phyloP scores from a whole-genome alignment of 2,888 invertebrate species.

The Pseudolycoriella hygida region DNA sequence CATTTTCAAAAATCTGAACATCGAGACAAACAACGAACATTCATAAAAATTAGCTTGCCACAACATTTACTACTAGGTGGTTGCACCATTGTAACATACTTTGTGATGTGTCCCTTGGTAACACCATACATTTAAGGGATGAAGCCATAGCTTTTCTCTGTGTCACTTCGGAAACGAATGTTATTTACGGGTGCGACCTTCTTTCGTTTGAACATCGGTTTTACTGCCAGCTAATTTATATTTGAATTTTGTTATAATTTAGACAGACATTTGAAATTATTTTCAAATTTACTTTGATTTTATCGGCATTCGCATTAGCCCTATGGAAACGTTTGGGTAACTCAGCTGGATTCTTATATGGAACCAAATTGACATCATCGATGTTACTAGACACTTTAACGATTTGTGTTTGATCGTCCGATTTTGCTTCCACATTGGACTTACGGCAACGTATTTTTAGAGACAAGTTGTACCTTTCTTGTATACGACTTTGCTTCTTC shows the following conservation, averaged over 20 bases:
- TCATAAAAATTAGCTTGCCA: no score
- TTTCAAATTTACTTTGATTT: no score
- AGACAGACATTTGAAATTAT: no score
- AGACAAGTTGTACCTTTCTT: slow-evolving; percentile 1
- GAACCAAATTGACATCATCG: background rate
- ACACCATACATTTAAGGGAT: background rate
- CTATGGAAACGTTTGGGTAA: no score
- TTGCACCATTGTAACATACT: no score
- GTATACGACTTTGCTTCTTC: background rate
- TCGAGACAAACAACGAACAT: no score
- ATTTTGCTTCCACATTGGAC: background rate
- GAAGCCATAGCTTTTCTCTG: background rate
- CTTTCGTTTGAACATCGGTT: background rate
- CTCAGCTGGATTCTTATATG: background rate
- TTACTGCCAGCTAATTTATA: background rate
- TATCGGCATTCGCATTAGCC: no score
- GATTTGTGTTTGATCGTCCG: background rate
- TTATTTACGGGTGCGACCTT: background rate
- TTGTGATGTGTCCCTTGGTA: no score
- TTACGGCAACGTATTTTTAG: background rate
- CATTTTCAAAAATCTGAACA: no score
- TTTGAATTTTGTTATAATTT: background rate
- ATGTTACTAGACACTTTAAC: background rate
- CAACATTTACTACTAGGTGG: no score
- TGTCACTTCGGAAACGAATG: background rate